phyloP scores from a whole-genome alignment of 2,888 invertebrate species.

The Mesorhabditis sp. region DNA sequence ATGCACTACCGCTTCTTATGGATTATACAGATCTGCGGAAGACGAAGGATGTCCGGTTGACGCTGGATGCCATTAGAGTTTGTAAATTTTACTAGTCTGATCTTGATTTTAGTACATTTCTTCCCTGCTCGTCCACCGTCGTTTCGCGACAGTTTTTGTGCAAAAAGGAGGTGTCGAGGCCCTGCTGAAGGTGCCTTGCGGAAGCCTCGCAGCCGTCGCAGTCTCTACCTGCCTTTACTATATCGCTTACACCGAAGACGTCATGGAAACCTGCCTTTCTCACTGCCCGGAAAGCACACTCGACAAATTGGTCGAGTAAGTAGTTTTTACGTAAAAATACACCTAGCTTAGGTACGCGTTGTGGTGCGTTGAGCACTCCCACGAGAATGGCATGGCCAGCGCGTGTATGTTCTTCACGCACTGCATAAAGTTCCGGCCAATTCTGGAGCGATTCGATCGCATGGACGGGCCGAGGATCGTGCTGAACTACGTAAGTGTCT shows the following conservation, averaged over 20 bases:
- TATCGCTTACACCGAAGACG: constrained; percentile 88
- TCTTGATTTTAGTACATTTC: constrained; percentile 74
- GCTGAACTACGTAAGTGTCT: constrained; percentile 76
- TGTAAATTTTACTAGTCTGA: constrained; percentile 9
- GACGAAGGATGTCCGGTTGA: constrained; percentile 82
- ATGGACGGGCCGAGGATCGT: constrained; percentile 87
- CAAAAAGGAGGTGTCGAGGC: constrained; percentile 79
- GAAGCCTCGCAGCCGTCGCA: constrained; percentile 67
- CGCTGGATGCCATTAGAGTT: constrained; percentile 83
- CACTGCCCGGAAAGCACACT: constrained; percentile 68
- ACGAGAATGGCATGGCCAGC: constrained; percentile 94
- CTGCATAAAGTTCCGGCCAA: constrained; percentile 72
- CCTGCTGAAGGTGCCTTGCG: constrained; percentile 75
- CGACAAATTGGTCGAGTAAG: constrained; percentile 51
- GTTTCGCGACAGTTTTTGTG: constrained; percentile 93
- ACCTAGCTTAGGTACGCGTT: constrained; percentile 72
- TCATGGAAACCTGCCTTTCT: constrained; percentile 79
- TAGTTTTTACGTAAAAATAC: constrained; percentile 8
- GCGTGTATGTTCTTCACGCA: constrained; percentile 96
- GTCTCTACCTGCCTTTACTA: constrained; percentile 94
- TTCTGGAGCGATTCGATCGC: constrained; percentile 88
- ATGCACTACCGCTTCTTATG: constrained; percentile 82
- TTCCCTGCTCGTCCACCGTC: constrained; percentile 91
- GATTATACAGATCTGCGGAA: constrained; percentile 83
- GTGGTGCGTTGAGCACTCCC: constrained; percentile 91